Evolutionary conservation across 2,113 vertebrate genomes (phyloP).

Genomic region (Erythrolamprus reginae): DNA sequence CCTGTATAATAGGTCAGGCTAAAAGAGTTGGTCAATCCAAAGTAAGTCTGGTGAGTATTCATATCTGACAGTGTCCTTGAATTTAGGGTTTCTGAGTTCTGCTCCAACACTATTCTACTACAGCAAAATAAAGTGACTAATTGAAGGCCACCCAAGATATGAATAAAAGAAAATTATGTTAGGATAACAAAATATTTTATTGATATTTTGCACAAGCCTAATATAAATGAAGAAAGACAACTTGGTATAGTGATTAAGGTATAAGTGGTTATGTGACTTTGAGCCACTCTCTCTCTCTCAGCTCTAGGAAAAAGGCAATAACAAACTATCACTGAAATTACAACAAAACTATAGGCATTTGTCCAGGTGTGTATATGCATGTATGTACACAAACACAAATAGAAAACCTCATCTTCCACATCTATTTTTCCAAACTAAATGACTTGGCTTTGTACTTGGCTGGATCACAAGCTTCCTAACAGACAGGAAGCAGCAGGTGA

Average conservation of each 20-base stretch:
- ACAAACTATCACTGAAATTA: not conserved
- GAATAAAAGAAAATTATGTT: not conserved
- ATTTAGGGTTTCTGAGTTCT: not conserved
- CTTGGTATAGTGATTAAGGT: not conserved
- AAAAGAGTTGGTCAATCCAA: not conserved
- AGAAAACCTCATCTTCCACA: not conserved
- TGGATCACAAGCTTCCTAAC: too few species aligned
- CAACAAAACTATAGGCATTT: not conserved
- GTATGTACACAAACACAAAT: not conserved
- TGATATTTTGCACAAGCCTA: not conserved
- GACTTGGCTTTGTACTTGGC: not conserved
- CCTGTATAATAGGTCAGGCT: not conserved
- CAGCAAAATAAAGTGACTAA: not conserved
- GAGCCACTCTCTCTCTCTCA: not conserved
- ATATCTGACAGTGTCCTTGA: not conserved
- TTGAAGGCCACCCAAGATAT: not conserved
- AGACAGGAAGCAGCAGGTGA: too few species aligned
- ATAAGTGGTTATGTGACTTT: not conserved
- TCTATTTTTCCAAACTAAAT: not conserved
- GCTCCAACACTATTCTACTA: not conserved
- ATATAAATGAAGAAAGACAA: not conserved
- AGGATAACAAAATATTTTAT: not conserved
- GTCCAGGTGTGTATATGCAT: not conserved
- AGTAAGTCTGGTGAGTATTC: not conserved
- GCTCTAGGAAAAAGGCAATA: not conserved